phyloP scores from a whole-genome alignment of 2,113 vertebrate species.

The Chlorodrepanis virens region DNA sequence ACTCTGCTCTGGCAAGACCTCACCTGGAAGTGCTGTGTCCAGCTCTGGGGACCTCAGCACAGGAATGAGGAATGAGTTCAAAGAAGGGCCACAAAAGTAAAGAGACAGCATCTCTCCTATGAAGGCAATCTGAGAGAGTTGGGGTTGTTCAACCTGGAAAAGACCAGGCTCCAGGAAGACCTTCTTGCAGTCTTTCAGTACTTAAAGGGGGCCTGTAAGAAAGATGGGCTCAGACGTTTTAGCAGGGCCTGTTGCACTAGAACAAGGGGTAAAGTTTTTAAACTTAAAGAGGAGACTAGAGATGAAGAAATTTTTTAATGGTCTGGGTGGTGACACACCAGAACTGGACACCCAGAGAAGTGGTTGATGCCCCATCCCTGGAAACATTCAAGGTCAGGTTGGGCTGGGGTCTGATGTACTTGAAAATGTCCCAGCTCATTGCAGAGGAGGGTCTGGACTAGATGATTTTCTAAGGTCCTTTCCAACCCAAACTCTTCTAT shows the following conservation, averaged over 20 bases:
- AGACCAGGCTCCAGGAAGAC: not conserved
- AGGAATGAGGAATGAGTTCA: not conserved
- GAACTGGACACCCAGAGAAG: not conserved
- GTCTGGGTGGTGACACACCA: not conserved
- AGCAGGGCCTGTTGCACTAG: not conserved
- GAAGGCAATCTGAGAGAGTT: not conserved
- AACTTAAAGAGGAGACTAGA: not conserved
- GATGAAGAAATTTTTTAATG: not conserved
- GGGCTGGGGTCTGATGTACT: not conserved
- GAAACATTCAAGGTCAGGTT: not conserved
- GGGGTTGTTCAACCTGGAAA: not conserved
- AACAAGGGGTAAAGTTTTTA: not conserved
- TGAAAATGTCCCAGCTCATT: not conserved
- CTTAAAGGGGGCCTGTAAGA: not conserved
- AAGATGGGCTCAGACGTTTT: not conserved
- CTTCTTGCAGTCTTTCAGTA: not conserved
- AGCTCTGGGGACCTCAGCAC: not conserved
- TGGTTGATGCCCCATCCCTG: not conserved
- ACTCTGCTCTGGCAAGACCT: not conserved
- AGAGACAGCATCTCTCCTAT: not conserved
- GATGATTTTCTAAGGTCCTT: not conserved
- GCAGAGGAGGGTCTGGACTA: accelerated
- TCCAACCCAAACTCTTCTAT: not conserved
- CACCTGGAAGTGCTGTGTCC: not conserved
- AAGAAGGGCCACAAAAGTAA: not conserved